Conservation (phyloP, 2,113 vertebrate genomes). For the human (Homo sapiens) region DNA sequence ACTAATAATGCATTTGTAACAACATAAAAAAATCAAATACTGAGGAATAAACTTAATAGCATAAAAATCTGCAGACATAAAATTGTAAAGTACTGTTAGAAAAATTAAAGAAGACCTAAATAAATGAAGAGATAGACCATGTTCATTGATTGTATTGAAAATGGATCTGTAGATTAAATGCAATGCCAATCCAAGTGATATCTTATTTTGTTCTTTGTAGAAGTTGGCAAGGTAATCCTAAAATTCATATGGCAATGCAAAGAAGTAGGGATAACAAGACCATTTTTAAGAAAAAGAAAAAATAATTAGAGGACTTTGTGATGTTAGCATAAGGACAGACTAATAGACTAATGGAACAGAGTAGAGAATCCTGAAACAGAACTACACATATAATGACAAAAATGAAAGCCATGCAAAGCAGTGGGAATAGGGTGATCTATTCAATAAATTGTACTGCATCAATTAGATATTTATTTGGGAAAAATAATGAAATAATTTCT, state of each 20-base stretch:
- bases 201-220: background rate
- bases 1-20: background rate
- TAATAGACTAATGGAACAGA: background rate
- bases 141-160: background rate
- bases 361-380: background rate
- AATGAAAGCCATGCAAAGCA: background rate
- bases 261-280: background rate
- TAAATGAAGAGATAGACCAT: background rate
- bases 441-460: background rate
- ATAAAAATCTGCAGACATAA: background rate
- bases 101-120: background rate
- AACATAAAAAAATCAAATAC: constrained; percentile 4
- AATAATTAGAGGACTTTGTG: background rate
- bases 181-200: background rate
- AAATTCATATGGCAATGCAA: background rate
- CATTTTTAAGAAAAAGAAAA: background rate
- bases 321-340: background rate
- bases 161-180: background rate
- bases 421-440: background rate
- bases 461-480: background rate
- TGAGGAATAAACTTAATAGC: background rate
- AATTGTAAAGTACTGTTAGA: background rate
- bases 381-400: background rate
- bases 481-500: background rate
- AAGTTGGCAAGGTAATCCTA: background rate